phyloP scores from a whole-genome alignment of 1,140 invertebrate species.

The Drosophila parabipectinata region DNA sequence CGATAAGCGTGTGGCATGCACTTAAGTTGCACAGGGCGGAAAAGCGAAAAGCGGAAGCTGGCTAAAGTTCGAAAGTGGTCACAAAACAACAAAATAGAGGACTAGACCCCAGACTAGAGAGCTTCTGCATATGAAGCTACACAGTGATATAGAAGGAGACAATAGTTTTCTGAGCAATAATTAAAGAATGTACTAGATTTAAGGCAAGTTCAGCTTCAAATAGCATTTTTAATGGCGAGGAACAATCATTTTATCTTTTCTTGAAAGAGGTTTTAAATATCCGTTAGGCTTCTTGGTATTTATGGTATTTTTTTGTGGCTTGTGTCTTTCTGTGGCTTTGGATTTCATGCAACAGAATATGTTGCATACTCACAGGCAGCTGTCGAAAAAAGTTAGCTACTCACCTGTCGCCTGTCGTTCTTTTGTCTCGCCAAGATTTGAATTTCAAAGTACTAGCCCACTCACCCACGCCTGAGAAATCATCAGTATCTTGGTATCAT shows the following conservation, averaged over 20 bases:
- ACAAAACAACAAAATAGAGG: constrained; percentile 49
- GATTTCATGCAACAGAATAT: constrained; percentile 59
- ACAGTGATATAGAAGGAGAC: constrained; percentile 1
- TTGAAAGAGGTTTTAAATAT: too few species aligned
- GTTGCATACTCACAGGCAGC: constrained; percentile 73
- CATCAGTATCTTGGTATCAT: constrained; percentile 18
- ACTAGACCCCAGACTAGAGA: constrained; percentile 53
- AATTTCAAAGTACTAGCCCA: constrained; percentile 67
- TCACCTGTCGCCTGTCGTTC: constrained; percentile 10
- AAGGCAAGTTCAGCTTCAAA: too few species aligned
- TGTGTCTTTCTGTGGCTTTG: constrained; percentile 28
- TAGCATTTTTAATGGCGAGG: too few species aligned
- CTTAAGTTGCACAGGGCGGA: constrained; percentile 68
- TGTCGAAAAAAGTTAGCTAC: constrained; percentile 40
- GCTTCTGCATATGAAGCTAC: constrained; percentile 25
- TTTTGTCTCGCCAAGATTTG: constrained; percentile 65
- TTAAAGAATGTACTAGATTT: not conserved
- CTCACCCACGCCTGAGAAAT: constrained; percentile 1
- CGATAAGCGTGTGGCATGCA: constrained; percentile 77
- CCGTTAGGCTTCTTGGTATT: too few species aligned
- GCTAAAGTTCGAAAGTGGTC: constrained; percentile 72
- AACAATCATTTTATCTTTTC: too few species aligned
- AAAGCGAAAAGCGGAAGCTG: constrained; percentile 13
- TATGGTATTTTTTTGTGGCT: constrained; percentile 22
- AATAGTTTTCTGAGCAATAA: not conserved